Base-by-base conservation (phyloP, 1,140 invertebrate genomes). In the Zaprionus lachaisei region DNA sequence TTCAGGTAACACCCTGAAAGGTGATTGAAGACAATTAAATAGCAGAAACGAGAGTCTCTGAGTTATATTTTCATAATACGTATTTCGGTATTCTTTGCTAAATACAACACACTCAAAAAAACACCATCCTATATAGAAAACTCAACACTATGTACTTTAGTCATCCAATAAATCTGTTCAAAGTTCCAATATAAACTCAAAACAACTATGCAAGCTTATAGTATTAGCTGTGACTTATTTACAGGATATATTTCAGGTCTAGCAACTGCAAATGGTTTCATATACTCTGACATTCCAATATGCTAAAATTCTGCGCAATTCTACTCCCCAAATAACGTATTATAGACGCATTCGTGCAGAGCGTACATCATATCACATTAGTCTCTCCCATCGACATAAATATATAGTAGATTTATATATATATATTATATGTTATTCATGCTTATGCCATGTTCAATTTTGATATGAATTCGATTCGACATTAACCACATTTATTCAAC, bases 401-500 rank as follows among this genome's bases (percentile, higher is more conserved):
- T 7, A 7, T 41, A 41, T 34, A 15, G 38, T 5, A n/a, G 4
- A n/a, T 20, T 20, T 6, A n/a, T 15, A 41, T n/a, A 41, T 41
- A 15, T 44, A n/a, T 2, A 7, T 7, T 7, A 15, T n/a, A n/a
- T n/a, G 6, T 28, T 28, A 31, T 31, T 31, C 15, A n/a, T 41
- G 14, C 1, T 41, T n/a, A 41, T 41, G 15, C 9, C 47, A 14
- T 24, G 9, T 14, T 20, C 20, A 14, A 24, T 24, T 51, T 20
- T 14, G 47, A 20, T 14, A 22, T 24, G 11, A 47, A 47, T n/a
- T 47, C 41, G 11, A 5, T 24, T 24, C 4, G 47, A 14, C 47
- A 51, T 51, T 51, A 14, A 24, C 47, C 20, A 24, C 47, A 51
- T 22, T 51, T 24, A 51, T 51, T 51, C 47, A 51, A 51, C 20